phyloP scores from a whole-genome alignment of 2,888 invertebrate genomes.

The Trissonchulus sp. region DNA sequence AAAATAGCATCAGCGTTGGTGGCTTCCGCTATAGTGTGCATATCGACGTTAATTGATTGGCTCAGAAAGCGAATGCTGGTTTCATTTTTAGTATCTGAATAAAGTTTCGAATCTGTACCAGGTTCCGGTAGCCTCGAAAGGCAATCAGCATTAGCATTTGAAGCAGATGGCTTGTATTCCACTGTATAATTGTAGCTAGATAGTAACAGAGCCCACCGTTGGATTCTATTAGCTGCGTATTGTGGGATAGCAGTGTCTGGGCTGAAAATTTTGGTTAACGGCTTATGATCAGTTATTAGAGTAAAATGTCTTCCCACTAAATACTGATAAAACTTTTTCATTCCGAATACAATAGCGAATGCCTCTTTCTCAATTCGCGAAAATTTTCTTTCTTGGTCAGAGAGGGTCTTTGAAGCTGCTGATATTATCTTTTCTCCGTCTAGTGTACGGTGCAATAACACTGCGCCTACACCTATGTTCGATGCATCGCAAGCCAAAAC shows the following conservation, averaged over 20 bases:
- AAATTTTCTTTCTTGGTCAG: background rate
- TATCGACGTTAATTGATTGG: too few species aligned
- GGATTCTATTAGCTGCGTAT: background rate
- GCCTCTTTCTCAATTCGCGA: background rate
- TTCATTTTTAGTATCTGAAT: too few species aligned
- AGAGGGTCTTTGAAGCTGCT: background rate
- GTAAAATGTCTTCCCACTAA: background rate
- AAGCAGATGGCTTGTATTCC: too few species aligned
- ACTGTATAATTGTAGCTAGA: too few species aligned
- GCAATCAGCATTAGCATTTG: too few species aligned
- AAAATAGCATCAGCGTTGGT: too few species aligned
- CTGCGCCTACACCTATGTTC: background rate
- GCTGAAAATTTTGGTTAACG: background rate
- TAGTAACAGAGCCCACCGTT: too few species aligned
- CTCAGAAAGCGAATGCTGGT: too few species aligned
- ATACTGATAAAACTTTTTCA: constrained; percentile 4
- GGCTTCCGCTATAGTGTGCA: too few species aligned
- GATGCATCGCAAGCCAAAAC: background rate
- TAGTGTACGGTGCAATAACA: background rate
- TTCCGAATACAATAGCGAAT: background rate
- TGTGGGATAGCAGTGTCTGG: background rate
- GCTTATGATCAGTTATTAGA: constrained; percentile 1
- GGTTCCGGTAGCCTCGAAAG: too few species aligned
- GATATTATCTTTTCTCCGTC: background rate
- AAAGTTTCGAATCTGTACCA: too few species aligned